phyloP scores from a whole-genome alignment of 92 coral and sea anemone genomes.

The Actinernus sp. region DNA sequence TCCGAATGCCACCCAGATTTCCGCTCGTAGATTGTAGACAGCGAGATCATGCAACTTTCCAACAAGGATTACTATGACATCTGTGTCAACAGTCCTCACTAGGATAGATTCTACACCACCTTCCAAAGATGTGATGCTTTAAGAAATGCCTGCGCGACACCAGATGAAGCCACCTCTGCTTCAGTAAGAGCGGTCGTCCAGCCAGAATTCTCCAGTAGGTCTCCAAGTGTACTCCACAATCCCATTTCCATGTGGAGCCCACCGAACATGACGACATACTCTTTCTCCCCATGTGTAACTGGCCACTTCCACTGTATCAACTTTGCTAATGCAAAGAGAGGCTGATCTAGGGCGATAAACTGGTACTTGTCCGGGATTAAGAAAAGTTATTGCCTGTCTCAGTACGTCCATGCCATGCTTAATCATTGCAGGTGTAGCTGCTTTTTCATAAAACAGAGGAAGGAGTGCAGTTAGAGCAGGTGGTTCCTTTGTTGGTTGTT shows the following conservation, averaged over 20 bases:
- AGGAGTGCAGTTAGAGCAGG: conserved; percentile 51
- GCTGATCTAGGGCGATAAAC: conserved; percentile 44
- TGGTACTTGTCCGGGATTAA: conserved; percentile 64
- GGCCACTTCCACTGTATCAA: conserved; percentile 60
- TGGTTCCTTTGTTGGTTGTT: not conserved
- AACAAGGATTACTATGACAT: too few relatives aligned
- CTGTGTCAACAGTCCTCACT: too few relatives aligned
- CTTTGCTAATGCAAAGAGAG: conserved; percentile 60
- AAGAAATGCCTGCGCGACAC: conserved; percentile 64
- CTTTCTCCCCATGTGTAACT: conserved; percentile 35
- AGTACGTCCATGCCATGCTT: conserved; percentile 51
- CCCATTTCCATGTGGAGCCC: too few relatives aligned
- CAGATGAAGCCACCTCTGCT: conserved; percentile 64
- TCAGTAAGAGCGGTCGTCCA: conserved; percentile 54
- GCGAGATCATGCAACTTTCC: too few relatives aligned
- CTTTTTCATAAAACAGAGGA: conserved; percentile 64
- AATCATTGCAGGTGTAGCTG: too few relatives aligned
- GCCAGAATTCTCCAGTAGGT: conserved; percentile 45
- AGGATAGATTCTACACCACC: too few relatives aligned
- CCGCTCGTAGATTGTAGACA: too few relatives aligned
- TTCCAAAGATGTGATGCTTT: conserved; percentile 51
- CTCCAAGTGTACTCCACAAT: too few relatives aligned
- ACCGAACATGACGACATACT: too few relatives aligned
- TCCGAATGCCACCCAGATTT: too few relatives aligned
- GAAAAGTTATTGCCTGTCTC: conserved; percentile 8